These are phyloP conservation scores for Sebastes itinus DNA, from an alignment of 2,797 vertebrate species.

Conservation along the genomic window DNA sequence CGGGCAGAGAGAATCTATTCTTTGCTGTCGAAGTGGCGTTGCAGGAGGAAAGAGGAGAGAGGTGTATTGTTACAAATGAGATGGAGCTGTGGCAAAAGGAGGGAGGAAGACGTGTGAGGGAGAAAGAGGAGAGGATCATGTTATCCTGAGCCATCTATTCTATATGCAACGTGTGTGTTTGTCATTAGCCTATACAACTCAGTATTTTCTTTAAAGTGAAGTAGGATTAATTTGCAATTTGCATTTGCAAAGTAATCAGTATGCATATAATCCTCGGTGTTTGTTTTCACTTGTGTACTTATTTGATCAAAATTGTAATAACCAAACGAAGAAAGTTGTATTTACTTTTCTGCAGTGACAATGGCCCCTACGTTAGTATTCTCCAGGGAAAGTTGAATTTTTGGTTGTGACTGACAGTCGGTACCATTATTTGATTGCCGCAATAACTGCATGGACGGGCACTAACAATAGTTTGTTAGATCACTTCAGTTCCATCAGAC, in stretches of 20 bases:
- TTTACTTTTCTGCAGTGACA: neutral
- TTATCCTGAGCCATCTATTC: slow-evolving; percentile 23
- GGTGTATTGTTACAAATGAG: slow-evolving; percentile 56
- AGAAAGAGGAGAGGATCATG: slow-evolving; percentile 37
- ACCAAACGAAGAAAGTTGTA: neutral
- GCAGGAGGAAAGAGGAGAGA: slow-evolving; percentile 17
- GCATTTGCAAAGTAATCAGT: neutral
- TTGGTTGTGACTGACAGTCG: neutral
- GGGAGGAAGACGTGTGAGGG: slow-evolving; percentile 16
- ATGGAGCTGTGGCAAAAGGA: slow-evolving; percentile 28
- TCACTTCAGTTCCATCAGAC: too few relatives aligned
- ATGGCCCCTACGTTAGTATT: neutral
- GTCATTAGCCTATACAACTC: neutral
- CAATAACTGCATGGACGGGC: too few relatives aligned
- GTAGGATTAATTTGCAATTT: neutral
- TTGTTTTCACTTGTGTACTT: neutral
- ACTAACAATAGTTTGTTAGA: too few relatives aligned
- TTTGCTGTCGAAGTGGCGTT: neutral
- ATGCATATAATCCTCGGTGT: neutral
- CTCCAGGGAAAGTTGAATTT: neutral
- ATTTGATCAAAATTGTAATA: neutral
- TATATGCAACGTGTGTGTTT: neutral
- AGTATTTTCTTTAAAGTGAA: neutral
- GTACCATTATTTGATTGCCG: too few relatives aligned
- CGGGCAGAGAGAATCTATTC: neutral